Evolutionary conservation across 2,888 invertebrate genomes (phyloP).

Genomic region (Leucozona laternaria): DNA sequence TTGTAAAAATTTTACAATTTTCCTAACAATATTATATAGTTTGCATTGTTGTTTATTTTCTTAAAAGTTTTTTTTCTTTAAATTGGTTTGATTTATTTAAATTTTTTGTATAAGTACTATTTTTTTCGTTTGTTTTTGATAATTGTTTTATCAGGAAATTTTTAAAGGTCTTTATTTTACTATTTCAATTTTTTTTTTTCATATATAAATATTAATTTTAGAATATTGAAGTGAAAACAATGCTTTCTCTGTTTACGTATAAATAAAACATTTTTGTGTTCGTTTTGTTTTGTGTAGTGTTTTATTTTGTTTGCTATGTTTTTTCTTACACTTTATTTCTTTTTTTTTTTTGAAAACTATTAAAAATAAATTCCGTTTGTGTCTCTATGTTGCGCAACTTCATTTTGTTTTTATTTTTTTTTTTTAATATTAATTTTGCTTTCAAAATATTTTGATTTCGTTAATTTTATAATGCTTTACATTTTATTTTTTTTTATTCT

Average conservation of each 20-base stretch:
- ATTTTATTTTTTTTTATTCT: slow-evolving; percentile 24
- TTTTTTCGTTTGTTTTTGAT: slow-evolving; percentile 36
- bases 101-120: slow-evolving; percentile 60
- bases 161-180: slow-evolving; percentile 20
- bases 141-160: slow-evolving; percentile 48
- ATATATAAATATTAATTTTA: slow-evolving; percentile 38
- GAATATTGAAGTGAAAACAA: slow-evolving; percentile 68
- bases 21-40: slow-evolving; percentile 50
- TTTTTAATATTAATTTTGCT: slow-evolving; percentile 32
- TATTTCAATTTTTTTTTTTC: slow-evolving; percentile 44
- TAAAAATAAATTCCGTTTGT: slow-evolving; percentile 73
- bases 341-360: slow-evolving; percentile 48
- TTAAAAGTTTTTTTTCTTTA: slow-evolving; percentile 11
- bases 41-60: slow-evolving; percentile 41
- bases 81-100: slow-evolving; percentile 48
- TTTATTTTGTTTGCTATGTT: slow-evolving; percentile 11
- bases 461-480: slow-evolving; percentile 49
- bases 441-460: slow-evolving; percentile 71
- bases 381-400: slow-evolving; percentile 62
- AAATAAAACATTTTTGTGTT: slow-evolving; percentile 48
- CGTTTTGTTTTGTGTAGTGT: slow-evolving; percentile 29
- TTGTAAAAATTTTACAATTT: slow-evolving; percentile 68
- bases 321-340: slow-evolving; percentile 20
- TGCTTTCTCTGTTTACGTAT: slow-evolving; percentile 46
- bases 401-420: slow-evolving; percentile 22